A percentile compares a stretch with the other conserved stretches of the same genome.
Conservation (phyloP, 2,113 vertebrate genomes). For the Electrona antarctica region DNA sequence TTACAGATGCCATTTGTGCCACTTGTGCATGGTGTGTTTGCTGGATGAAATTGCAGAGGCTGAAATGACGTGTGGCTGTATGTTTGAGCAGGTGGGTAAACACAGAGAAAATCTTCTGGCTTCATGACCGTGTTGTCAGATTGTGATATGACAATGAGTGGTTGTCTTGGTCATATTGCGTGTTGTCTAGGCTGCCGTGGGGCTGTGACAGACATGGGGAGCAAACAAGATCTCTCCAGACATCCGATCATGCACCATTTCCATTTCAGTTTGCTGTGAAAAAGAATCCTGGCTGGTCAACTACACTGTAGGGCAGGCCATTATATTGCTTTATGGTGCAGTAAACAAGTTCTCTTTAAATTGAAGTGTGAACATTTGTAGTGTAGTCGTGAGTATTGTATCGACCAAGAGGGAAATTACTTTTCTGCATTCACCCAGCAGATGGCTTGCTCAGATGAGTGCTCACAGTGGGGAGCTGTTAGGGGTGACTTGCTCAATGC, state of each 20-base stretch:
- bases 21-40: constrained; percentile 1
- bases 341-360: constrained; percentile 13
- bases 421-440: no score
- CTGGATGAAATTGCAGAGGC: constrained; percentile 50
- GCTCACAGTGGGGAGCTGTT: no score
- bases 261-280: constrained; percentile 39
- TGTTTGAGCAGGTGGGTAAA: constrained; percentile 62
- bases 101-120: constrained; percentile 39
- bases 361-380: background rate
- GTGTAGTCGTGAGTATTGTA: no score
- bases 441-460: no score
- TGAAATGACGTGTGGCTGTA: constrained; percentile 52
- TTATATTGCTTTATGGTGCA: constrained; percentile 23
- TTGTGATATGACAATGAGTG: constrained; percentile 72
- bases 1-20: background rate
- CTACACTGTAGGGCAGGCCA: constrained; percentile 28
- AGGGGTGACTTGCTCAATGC: no score
- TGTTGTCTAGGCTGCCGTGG: constrained; percentile 31
- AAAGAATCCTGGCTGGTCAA: constrained; percentile 16
- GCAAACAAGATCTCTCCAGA: constrained; percentile 41
- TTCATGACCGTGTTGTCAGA: constrained; percentile 63
- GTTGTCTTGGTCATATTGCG: constrained; percentile 64
- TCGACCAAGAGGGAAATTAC: no score
- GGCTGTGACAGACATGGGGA: constrained; percentile 64
- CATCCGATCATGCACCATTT: constrained; percentile 45